Evolutionary conservation across 2,113 vertebrate species (phyloP), one percentile per base, ranked within the genome.

Genomic region (Hemicordylus capensis): DNA sequence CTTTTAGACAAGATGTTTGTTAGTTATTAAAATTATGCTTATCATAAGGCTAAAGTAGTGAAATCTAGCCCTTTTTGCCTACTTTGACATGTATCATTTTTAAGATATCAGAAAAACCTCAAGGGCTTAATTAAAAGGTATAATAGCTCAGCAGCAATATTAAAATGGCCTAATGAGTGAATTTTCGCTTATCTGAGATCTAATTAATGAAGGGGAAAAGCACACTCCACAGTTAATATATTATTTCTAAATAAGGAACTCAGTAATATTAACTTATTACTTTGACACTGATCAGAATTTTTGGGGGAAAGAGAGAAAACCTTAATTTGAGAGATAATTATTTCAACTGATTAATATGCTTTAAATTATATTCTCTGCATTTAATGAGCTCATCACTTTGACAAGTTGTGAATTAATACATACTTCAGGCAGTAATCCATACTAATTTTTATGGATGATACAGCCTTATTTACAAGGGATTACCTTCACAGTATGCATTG

Each of bases 401-500:
- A 93, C 86, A 94, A 85, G 58, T 85, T 84, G 83, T 37, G 80
- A 94, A 93, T 90, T 75, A 91, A 89, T 77, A 85, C 56, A 28
- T 83, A 91, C 51, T 76, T 48, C 48, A 89, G 64, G 85, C 85
- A 86, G 46, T 87, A 93, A 90, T 93, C 76, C 90, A 82, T 14
- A 87, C 56, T 39, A 92, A 89, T 69, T 89, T 42, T 69, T 4
- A 79, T n/a, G 89, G 76, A 4, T 2, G 46, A 89, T 81, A 76
- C 61, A 51, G 67, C 74, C 46, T 82, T 76, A 69, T 77, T 66
- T 14, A 34, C 3, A 39, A 81, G 85, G 87, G 24, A 26, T 85
- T 97, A 99, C 98, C 99, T 98, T 99, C 98, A 89, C 99, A 99
- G 95, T 99, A 99, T 81, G 98, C 98, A 59, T 96, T 98, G 95